Evolutionary conservation across 2,113 vertebrate species (phyloP).

Genomic region (Ctenodactylus gundi): DNA sequence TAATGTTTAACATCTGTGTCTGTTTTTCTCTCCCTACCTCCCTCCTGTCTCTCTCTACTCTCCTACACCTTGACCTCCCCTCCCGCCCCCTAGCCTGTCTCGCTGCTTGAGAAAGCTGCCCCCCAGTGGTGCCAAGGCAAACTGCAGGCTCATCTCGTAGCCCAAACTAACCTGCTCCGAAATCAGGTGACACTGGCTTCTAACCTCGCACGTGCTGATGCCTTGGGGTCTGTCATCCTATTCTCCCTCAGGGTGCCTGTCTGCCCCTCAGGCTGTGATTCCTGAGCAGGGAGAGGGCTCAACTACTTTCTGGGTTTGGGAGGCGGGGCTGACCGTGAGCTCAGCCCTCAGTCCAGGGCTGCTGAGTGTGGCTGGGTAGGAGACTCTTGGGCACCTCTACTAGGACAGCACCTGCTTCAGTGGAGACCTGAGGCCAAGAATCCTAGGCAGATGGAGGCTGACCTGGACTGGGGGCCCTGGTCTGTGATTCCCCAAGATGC

Average conservation of each 20-base stretch:
- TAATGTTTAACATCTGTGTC: slow-evolving; percentile 69
- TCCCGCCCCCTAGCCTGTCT: slow-evolving; percentile 89
- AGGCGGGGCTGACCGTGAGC: neutral
- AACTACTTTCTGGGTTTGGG: neutral
- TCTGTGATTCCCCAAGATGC: neutral
- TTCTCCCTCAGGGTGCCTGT: slow-evolving; percentile 63
- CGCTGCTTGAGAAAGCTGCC: slow-evolving; percentile 97
- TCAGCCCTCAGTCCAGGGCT: neutral
- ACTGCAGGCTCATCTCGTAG: slow-evolving; percentile 98
- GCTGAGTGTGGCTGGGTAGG: neutral
- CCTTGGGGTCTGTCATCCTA: slow-evolving; percentile 71
- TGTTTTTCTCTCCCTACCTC: slow-evolving; percentile 75
- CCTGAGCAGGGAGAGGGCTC: neutral
- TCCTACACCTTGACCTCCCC: slow-evolving; percentile 73
- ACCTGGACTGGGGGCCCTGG: neutral
- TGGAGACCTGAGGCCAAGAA: neutral
- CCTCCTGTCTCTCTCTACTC: slow-evolving; percentile 78
- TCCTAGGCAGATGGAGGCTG: neutral
- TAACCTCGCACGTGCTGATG: slow-evolving; percentile 85
- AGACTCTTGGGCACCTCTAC: neutral
- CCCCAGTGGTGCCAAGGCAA: slow-evolving; percentile 99
- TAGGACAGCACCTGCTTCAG: neutral
- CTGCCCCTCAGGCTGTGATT: slow-evolving; percentile 56
- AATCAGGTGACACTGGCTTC: slow-evolving; percentile 94
- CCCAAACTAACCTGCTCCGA: slow-evolving; percentile 99